Percentiles rank a stretch among this genome's conserved stretches.
These are phyloP conservation scores for Solenopsis fugax DNA, from an alignment of 1,140 invertebrate genomes.

Conservation along the genomic window DNA sequence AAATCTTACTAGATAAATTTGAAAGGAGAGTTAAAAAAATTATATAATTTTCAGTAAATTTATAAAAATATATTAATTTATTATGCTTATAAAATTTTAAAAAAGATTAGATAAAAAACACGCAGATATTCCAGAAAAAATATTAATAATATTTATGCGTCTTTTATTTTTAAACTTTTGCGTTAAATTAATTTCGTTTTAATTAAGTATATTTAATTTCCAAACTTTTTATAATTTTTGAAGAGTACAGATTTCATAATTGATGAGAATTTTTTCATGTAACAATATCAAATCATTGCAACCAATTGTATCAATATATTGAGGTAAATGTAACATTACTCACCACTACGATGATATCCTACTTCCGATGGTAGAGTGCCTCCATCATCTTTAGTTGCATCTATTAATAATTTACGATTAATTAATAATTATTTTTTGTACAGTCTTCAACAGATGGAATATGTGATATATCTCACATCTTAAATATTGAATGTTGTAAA, in stretches of 20 bases:
- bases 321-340: neutral
- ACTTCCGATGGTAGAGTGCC: neutral
- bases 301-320: neutral
- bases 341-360: neutral
- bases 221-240: neutral
- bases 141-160: neutral
- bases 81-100: neutral
- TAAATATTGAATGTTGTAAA: neutral
- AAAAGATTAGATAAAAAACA: neutral
- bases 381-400: neutral
- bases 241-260: neutral
- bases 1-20: neutral
- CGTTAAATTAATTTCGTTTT: neutral
- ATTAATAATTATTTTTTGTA: neutral
- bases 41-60: neutral
- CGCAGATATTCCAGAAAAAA: neutral
- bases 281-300: neutral
- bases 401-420: slow-evolving; percentile 1
- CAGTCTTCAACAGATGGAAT: neutral
- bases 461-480: neutral
- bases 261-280: neutral
- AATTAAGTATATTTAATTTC: neutral
- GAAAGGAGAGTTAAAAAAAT: neutral
- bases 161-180: neutral
- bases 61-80: neutral